Conservation (phyloP, 1,140 invertebrate species). For the Mesaphorura yosii region DNA sequence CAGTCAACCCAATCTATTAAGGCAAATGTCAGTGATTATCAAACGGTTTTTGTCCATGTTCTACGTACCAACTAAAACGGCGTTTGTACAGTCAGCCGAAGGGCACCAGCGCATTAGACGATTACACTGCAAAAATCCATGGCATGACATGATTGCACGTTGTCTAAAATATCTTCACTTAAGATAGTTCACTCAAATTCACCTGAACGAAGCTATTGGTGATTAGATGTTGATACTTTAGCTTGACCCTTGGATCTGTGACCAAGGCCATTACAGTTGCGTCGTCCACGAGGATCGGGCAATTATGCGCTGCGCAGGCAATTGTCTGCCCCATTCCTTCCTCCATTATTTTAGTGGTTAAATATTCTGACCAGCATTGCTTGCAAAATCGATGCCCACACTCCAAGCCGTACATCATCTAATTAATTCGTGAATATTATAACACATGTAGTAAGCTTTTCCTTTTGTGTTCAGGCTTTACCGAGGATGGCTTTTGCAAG, state of each 20-base stretch:
- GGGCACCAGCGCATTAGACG: slow-evolving; percentile 93
- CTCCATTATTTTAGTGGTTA: slow-evolving; percentile 96
- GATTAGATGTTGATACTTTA: slow-evolving; percentile 95
- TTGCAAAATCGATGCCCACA: slow-evolving; percentile 94
- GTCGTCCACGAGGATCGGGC: slow-evolving; percentile 88
- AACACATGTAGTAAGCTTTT: background rate
- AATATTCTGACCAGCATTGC: slow-evolving; percentile 90
- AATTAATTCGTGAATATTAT: slow-evolving; percentile 22
- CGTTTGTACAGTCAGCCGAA: slow-evolving; percentile 90
- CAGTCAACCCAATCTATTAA: slow-evolving; percentile 81
- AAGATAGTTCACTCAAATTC: slow-evolving; percentile 31
- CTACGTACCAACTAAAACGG: slow-evolving; percentile 89
- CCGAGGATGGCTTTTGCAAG: slow-evolving; percentile 59
- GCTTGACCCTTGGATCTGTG: slow-evolving; percentile 78
- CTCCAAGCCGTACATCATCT: slow-evolving; percentile 92
- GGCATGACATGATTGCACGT: background rate
- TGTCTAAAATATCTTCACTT: slow-evolving; percentile 2
- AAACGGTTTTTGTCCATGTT: too few relatives aligned
- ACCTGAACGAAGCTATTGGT: slow-evolving; percentile 98
- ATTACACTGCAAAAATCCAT: slow-evolving; percentile 63
- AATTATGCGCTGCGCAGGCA: slow-evolving; percentile 63
- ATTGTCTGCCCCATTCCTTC: slow-evolving; percentile 93
- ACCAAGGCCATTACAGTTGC: slow-evolving; percentile 88
- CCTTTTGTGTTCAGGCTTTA: slow-evolving; percentile 45
- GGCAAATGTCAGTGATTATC: too few relatives aligned